phyloP scores from a whole-genome alignment of 2,888 invertebrate species.

The Pammene fasciana region DNA sequence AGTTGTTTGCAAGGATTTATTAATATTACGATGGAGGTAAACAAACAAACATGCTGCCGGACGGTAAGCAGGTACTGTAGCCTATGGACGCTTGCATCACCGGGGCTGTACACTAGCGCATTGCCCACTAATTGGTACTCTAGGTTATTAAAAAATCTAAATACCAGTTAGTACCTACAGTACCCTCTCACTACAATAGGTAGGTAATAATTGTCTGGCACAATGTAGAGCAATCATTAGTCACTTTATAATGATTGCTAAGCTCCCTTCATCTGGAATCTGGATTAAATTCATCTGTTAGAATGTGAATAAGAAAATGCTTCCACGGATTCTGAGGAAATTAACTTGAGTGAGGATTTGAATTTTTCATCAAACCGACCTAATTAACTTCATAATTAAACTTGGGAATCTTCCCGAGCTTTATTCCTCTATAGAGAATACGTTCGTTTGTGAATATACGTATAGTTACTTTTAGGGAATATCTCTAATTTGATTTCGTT shows the following conservation, averaged over 20 bases:
- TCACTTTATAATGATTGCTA: constrained; percentile 49
- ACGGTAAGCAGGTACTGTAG: no score
- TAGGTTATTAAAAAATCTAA: no score
- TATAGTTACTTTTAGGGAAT: constrained; percentile 32
- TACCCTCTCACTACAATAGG: neutral
- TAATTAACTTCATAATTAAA: constrained; percentile 81
- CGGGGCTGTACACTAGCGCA: no score
- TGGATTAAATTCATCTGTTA: constrained; percentile 64
- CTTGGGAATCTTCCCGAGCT: constrained; percentile 65
- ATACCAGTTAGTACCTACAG: no score
- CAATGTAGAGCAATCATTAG: constrained; percentile 36
- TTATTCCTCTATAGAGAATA: constrained; percentile 68
- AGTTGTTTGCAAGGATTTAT: no score
- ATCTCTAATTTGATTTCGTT: constrained; percentile 35
- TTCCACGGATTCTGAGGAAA: constrained; percentile 68
- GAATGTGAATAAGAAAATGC: constrained; percentile 70
- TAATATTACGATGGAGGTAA: no score
- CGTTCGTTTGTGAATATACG: constrained; percentile 43
- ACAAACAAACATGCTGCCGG: no score
- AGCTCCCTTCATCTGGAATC: constrained; percentile 55
- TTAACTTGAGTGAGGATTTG: constrained; percentile 76
- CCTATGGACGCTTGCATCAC: no score
- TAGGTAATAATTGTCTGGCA: constrained; percentile 16
- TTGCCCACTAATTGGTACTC: no score
- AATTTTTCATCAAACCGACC: constrained; percentile 79